phyloP scores from a whole-genome alignment of 64 coral and sea anemone species.

The Catalaphyllia jardinei region DNA sequence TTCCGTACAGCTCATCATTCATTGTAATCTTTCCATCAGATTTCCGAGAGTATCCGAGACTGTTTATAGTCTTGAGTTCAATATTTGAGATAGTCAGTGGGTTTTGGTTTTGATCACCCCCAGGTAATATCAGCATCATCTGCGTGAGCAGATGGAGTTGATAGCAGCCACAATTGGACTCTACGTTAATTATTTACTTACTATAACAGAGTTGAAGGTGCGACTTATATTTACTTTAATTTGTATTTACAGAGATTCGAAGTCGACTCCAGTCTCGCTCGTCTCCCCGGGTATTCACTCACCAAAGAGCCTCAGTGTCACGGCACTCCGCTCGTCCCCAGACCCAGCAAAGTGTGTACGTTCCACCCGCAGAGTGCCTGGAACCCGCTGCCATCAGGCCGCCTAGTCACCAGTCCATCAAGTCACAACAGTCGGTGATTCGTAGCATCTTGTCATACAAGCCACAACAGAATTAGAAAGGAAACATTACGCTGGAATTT shows the following conservation, averaged over 20 bases:
- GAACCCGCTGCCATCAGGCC: slow-evolving; percentile 76
- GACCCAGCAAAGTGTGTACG: slow-evolving; percentile 86
- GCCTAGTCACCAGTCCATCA: slow-evolving; percentile 99
- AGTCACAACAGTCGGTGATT: slow-evolving; percentile 94
- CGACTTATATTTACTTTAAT: not conserved
- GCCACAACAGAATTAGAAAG: slow-evolving; percentile 66
- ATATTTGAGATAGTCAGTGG: too few relatives aligned
- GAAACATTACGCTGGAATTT: not conserved
- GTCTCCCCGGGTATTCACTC: slow-evolving; percentile 92
- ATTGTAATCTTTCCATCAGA: too few relatives aligned
- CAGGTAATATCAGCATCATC: too few relatives aligned
- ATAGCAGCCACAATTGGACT: too few relatives aligned
- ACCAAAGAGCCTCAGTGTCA: slow-evolving; percentile 71
- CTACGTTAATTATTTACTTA: too few relatives aligned
- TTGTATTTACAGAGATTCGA: slow-evolving; percentile 74
- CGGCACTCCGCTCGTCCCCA: slow-evolving; percentile 74
- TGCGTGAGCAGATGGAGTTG: too few relatives aligned
- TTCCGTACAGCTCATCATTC: too few relatives aligned
- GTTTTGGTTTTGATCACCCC: too few relatives aligned
- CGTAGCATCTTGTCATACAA: slow-evolving; percentile 94
- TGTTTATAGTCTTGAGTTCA: too few relatives aligned
- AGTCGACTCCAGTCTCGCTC: slow-evolving; percentile 92
- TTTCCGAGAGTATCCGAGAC: too few relatives aligned
- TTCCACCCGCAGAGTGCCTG: slow-evolving; percentile 76
- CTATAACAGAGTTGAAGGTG: too few relatives aligned